Base-by-base conservation (phyloP, 2,113 vertebrate species). In the Neolamprologus cancellatus region DNA sequence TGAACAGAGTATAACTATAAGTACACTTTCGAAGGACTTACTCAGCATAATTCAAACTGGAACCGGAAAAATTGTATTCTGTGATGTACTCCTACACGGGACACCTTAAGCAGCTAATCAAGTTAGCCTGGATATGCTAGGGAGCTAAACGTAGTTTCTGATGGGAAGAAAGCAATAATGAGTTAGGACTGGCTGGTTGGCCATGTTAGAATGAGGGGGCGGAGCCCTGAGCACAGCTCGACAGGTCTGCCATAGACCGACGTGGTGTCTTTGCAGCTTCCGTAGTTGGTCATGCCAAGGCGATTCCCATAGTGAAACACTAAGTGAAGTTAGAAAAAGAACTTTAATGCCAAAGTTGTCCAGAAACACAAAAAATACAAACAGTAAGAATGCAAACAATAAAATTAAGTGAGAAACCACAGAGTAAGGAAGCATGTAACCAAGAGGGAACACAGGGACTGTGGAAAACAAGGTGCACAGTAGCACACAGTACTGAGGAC, bases 11-110 rank as follows among this genome's bases (percentile, higher is more conserved):
- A 0, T 32, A 59, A 59, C 55, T 59, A 59, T 2, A 59, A 59
- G 15, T 59, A 32, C 28, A 59, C 55, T 59, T 59, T 59, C 0
- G 8, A 59, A 59, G 55, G 28, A 59, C 55, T 59, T 32, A 59
- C 0, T 59, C 28, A 32, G 55, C 28, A 18, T 3, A 59, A 3
- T 2, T 30, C 55, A 59, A 59, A 59, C 28, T 32, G 55, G 55
- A 59, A 10, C 55, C 0, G 15, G 15, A 10, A 59, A 59, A 59
- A 18, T 6, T 0, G 55, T 32, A 30, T 59, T 59, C 8, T 0
- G 28, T 32, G 28, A 59, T 32, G 55, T 59, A 59, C 55, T 59
- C 55, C 55, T 59, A 59, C 55, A 59, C 3, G 5, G 28, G 55
- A 59, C 28, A 30, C 28, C 55, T 32, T 32, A 59, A 59, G 28